Evolutionary conservation across 2,113 vertebrate genomes (phyloP), one percentile per base, ranked within the genome.

Genomic region (Phocoena sinus): DNA sequence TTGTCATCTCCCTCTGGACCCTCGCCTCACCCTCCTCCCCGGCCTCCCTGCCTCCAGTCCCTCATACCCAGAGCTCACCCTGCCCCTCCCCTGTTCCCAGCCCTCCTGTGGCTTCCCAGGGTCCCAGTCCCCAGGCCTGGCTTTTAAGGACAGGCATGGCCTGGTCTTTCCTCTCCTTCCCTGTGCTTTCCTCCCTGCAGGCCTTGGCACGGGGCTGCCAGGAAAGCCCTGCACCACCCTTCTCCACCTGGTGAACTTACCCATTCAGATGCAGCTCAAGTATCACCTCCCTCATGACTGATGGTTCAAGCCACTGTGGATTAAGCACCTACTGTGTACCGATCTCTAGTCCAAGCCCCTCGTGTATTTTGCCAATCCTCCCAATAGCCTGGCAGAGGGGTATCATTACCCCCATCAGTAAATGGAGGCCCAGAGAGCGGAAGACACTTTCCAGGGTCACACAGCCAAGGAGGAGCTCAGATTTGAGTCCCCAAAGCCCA

Each of bases 321-420:
- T 1, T 83, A 95, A 91, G 38, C 0, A 0, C 68, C 58, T 38
- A 8, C 63, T 84, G 33, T 28, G 18, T 17, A 6, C 74, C 65
- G 21, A 36, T 31, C 70, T 50, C 87, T 65, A 21, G 33, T 33
- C 71, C n/a, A 23, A 68, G 31, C 10, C 58, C 47, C 8, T 56
- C 38, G 23, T 60, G 9, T 56, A 58, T 38, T 38, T 83, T 20
- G 9, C 11, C 3, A 0, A 33, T 17, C 8, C 44, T 81, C 28
- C 26, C 41, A 20, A 4, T 0, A 33, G 84, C 70, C 68, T 89
- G 71, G 60, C 41, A 36, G 60, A 26, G 74, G 68, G 5, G 8
- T 5, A 6, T 26, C 63, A 31, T 36, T 18, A 14, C 15, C 58
- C 50, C 12, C 20, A 4, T 6, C 0, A 0, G 60, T 58, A 33